Conservation (phyloP, 2,797 vertebrate genomes). For the Microcaecilia unicolor region DNA sequence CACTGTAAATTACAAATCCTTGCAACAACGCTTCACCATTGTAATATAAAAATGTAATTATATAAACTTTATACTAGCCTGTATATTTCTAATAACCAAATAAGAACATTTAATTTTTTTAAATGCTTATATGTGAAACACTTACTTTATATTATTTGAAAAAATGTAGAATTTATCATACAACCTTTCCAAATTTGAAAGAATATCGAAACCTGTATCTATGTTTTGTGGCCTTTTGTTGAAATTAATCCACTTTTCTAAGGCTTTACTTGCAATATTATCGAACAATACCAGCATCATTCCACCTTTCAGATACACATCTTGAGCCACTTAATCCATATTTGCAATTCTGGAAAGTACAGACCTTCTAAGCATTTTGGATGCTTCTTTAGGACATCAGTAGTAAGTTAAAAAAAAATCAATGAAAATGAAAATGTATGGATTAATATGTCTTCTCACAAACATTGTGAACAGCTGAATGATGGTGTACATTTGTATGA, state of each 20-base stretch:
- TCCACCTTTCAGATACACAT: conserved; percentile 8
- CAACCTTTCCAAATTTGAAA: conserved; percentile 6
- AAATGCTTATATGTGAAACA: conserved; percentile 7
- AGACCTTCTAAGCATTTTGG: conserved; percentile 8
- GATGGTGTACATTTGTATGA: background rate
- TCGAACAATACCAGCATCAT: conserved; percentile 1
- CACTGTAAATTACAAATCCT: conserved; percentile 8
- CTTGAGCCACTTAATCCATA: background rate
- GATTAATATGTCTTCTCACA: conserved; percentile 5
- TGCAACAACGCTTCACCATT: conserved; percentile 13
- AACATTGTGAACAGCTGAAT: background rate
- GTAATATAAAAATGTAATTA: conserved; percentile 24
- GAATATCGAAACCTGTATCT: conserved; percentile 5
- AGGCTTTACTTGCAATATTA: conserved; percentile 9
- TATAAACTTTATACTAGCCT: conserved; percentile 13
- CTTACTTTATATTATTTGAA: conserved; percentile 15
- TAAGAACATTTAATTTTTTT: conserved; percentile 14
- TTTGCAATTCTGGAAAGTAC: background rate
- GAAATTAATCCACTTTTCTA: conserved; percentile 3
- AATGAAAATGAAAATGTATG: background rate
- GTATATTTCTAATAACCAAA: conserved; percentile 20
- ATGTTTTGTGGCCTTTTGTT: conserved; percentile 8
- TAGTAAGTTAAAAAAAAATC: background rate
- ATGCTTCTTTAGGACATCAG: background rate
- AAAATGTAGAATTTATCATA: no score